phyloP scores from a whole-genome alignment of 2,113 vertebrate species.

The Clarias magur region DNA sequence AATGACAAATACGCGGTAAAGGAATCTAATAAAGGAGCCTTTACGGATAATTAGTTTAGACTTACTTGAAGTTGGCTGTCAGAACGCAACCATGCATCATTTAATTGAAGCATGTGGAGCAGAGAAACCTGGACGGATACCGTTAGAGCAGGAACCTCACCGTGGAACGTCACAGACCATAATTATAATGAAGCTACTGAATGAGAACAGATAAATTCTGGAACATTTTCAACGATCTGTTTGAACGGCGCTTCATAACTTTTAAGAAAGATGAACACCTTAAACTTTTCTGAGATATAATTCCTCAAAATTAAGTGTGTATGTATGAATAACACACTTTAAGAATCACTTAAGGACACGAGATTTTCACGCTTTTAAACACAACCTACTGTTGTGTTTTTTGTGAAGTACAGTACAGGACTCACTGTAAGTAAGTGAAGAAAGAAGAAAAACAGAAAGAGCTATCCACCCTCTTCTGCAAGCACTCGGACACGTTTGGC shows the following conservation, averaged over 20 bases:
- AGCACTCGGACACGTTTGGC: not conserved
- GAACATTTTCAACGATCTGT: not conserved
- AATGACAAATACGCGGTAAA: constrained; percentile 54
- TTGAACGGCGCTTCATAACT: not conserved
- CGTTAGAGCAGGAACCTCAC: not conserved
- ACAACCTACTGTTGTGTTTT: not conserved
- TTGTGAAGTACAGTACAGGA: not conserved
- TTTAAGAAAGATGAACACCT: not conserved
- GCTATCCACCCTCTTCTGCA: not conserved
- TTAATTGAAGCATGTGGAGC: constrained; percentile 42
- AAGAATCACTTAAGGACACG: not conserved
- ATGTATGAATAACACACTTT: not conserved
- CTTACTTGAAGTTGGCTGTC: constrained; percentile 60
- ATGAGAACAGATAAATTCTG: not conserved
- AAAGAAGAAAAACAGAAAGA: not conserved
- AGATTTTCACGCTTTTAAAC: not conserved
- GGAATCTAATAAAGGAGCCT: constrained; percentile 53
- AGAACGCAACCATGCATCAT: constrained; percentile 55
- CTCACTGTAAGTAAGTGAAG: no score
- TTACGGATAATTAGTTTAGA: constrained; percentile 62
- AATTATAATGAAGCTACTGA: not conserved
- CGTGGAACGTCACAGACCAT: not conserved
- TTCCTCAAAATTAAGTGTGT: not conserved
- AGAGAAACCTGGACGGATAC: constrained; percentile 9
- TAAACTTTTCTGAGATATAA: not conserved